Evolutionary conservation across 1,140 invertebrate species (phyloP), one percentile per base, ranked within the genome.

Genomic region (Drosophila pectinifera): DNA sequence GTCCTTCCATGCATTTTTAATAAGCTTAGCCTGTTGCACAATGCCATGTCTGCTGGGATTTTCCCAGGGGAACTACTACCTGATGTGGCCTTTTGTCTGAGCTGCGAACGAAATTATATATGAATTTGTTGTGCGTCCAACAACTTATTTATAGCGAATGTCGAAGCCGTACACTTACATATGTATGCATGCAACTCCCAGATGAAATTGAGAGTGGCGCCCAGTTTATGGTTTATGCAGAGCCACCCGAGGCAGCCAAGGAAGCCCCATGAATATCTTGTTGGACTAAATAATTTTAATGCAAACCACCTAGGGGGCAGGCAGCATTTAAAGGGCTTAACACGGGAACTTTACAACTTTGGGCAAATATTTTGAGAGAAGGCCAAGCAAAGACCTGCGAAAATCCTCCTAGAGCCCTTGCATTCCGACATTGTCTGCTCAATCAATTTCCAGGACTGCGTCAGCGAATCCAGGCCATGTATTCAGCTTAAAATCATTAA

Each of bases 181-280:
- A 18, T 10, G 24, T 48, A 13, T 18, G 28, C 28, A 38, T 42
- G 46, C 55, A 51, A 76, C 58, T 75, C 42, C 28, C 62, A 24
- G 58, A 48, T 34, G 46, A 67, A 75, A 67, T 67, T 54, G 67
- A 67, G 59, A 75, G 41, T 76, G 22, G 13, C 5, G 20, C 10
- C 6, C 18, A n/a, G 16, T 13, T 43, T 16, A 16, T 54, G n/a
- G 26, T 64, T 28, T 22, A 43, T 43, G 46, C 45, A 14, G n/a
- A 20, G n/a, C n/a, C 2, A 1, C 22, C 22, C 22, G 22, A 22
- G 2, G 1, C 22, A 22, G 22, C 45, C 5, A 24, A 14, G 14
- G 22, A 46, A 26, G 10, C 45, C 45, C 36, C n/a, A 11, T 7
- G 10, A 31, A 49, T 28, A 6, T 13, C 11, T 51, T 14, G 11